These are phyloP conservation scores for Elgonia sp. DNA, from an alignment of 2,888 invertebrate genomes.

Conservation along the genomic window DNA sequence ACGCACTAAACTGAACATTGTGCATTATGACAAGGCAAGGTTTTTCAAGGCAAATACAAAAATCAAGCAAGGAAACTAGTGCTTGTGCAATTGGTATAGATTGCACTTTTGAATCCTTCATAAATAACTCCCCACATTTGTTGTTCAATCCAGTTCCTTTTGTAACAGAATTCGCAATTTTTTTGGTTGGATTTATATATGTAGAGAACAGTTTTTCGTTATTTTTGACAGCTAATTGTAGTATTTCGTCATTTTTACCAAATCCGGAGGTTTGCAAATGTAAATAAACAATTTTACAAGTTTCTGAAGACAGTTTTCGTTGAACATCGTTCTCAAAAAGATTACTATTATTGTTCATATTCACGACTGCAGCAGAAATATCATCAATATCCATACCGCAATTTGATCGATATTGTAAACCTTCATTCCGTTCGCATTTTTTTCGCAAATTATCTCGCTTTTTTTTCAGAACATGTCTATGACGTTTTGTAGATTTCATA, in stretches of 20 bases:
- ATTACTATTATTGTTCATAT: too few relatives aligned
- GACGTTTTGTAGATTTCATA: too few relatives aligned
- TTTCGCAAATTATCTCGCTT: too few relatives aligned
- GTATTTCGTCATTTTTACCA: constrained; percentile 25
- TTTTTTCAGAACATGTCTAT: too few relatives aligned
- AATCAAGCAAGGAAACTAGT: constrained; percentile 16
- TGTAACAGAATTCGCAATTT: constrained; percentile 8
- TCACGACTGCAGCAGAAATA: too few relatives aligned
- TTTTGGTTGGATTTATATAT: constrained; percentile 45
- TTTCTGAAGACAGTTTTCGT: too few relatives aligned
- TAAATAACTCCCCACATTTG: constrained; percentile 23
- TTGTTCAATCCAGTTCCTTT: constrained; percentile 17
- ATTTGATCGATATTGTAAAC: too few relatives aligned
- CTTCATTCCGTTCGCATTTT: too few relatives aligned
- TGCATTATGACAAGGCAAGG: constrained; percentile 20
- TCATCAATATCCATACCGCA: too few relatives aligned
- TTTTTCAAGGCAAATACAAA: constrained; percentile 42
- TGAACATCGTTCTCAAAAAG: too few relatives aligned
- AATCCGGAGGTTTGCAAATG: constrained; percentile 29
- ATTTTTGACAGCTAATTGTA: constrained; percentile 34
- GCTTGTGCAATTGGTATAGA: constrained; percentile 35
- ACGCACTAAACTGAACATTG: constrained; percentile 13
- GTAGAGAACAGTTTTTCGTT: constrained; percentile 4
- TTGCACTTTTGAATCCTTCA: background rate
- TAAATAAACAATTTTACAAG: constrained; percentile 30